Conservation (phyloP, 2,113 vertebrate species). For the Myrmecophaga tridactyla region DNA sequence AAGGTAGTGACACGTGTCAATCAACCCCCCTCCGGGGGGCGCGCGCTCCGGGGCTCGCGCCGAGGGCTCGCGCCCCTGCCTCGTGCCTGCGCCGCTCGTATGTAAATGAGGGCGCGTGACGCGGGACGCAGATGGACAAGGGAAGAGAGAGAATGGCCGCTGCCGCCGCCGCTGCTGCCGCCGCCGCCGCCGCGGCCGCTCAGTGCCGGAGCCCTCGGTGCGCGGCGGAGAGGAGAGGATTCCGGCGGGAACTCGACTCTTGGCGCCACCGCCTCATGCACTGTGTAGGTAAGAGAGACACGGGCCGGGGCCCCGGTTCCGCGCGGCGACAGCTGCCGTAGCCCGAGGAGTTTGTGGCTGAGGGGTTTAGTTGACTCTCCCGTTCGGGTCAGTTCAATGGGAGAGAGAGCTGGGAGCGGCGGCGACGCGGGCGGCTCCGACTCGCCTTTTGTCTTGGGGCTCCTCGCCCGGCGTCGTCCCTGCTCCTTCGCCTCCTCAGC, state of each 20-base stretch:
- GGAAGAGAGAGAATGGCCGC: slow-evolving; percentile 94
- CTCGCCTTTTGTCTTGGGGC: slow-evolving; percentile 76
- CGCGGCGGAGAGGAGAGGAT: slow-evolving; percentile 95
- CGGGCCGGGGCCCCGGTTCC: not conserved
- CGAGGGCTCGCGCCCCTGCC: slow-evolving; percentile 73
- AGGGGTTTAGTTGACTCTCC: slow-evolving; percentile 64
- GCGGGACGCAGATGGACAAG: slow-evolving; percentile 89
- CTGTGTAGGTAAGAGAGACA: slow-evolving; percentile 92
- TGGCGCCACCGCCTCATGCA: slow-evolving; percentile 97
- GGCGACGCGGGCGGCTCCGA: slow-evolving; percentile 53
- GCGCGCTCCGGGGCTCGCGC: slow-evolving; percentile 77
- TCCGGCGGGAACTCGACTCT: slow-evolving; percentile 98
- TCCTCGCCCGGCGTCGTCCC: slow-evolving; percentile 10
- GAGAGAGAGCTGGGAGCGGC: slow-evolving; percentile 55
- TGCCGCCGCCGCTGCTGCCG: slow-evolving; percentile 87
- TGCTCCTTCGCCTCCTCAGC: not conserved
- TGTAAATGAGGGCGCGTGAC: slow-evolving; percentile 88
- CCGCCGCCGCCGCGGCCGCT: slow-evolving; percentile 86
- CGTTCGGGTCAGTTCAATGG: slow-evolving; percentile 66
- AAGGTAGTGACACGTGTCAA: slow-evolving; percentile 78
- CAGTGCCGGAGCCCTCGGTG: slow-evolving; percentile 96
- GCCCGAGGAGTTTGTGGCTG: slow-evolving; percentile 69
- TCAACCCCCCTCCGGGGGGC: slow-evolving; percentile 73
- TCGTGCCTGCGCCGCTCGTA: slow-evolving; percentile 81
- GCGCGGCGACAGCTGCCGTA: slow-evolving; percentile 42